These are phyloP conservation scores for Marisa cornuarietis DNA, from an alignment of 1,140 invertebrate genomes.

Conservation along the genomic window DNA sequence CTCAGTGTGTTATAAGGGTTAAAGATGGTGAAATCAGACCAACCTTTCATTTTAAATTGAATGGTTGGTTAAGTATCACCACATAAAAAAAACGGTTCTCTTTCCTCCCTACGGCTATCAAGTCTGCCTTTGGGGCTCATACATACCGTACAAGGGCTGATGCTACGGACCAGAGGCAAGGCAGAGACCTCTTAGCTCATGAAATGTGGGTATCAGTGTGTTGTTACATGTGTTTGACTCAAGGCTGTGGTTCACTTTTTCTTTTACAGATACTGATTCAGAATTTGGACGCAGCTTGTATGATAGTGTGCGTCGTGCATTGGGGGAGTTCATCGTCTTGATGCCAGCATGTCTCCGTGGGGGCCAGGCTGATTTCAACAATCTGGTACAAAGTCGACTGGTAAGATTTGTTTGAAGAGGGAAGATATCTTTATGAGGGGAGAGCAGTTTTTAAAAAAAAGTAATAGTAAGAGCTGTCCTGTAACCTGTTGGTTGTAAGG, in stretches of 20 bases:
- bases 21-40: conserved; percentile 18
- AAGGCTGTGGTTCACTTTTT: background rate
- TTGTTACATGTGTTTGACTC: too few relatives aligned
- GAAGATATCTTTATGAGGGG: background rate
- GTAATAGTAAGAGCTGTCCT: too few relatives aligned
- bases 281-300: conserved; percentile 47
- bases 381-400: conserved; percentile 60
- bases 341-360: conserved; percentile 61
- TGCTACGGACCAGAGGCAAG: too few relatives aligned
- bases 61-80: conserved; percentile 17
- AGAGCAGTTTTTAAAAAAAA: background rate
- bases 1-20: too few relatives aligned
- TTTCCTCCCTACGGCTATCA: background rate
- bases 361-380: conserved; percentile 60
- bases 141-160: too few relatives aligned
- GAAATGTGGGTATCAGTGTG: too few relatives aligned
- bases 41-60: background rate
- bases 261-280: conserved; percentile 33
- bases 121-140: background rate
- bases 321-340: conserved; percentile 61
- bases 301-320: conserved; percentile 29
- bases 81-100: background rate
- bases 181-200: too few relatives aligned
- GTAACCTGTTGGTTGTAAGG: too few relatives aligned
- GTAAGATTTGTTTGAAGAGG: conserved; percentile 50